A percentile compares a stretch with the other conserved stretches of the same genome.
These are phyloP conservation scores for Tamias sibiricus DNA, from an alignment of 2,113 vertebrate genomes.

Conservation along the genomic window DNA sequence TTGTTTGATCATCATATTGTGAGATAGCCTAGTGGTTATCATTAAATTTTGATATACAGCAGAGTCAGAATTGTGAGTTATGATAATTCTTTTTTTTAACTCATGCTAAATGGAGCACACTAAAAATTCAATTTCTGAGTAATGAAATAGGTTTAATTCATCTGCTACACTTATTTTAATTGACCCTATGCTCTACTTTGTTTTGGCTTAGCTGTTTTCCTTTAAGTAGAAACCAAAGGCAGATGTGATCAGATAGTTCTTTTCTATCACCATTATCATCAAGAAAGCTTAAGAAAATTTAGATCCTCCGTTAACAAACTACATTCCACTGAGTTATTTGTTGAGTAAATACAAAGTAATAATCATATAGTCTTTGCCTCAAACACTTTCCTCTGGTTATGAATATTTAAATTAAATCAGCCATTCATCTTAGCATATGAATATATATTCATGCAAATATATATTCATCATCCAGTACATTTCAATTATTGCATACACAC, in stretches of 20 bases:
- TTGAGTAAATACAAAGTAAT: not conserved
- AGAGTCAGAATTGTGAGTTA: not conserved
- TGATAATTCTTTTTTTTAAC: constrained; percentile 13
- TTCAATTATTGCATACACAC: not conserved
- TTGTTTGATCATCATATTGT: not conserved
- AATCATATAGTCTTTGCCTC: not conserved
- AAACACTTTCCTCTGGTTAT: not conserved
- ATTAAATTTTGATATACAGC: constrained; percentile 1
- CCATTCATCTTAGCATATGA: not conserved
- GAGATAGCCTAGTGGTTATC: not conserved
- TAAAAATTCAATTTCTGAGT: constrained; percentile 35
- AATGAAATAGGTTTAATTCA: not conserved
- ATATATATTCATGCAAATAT: not conserved
- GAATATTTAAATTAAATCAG: constrained; percentile 40
- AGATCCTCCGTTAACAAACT: not conserved
- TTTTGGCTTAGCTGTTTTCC: not conserved
- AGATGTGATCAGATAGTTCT: not conserved
- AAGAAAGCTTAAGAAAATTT: not conserved
- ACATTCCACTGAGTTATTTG: constrained; percentile 1
- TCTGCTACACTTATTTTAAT: constrained; percentile 19
- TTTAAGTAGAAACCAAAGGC: constrained; percentile 35
- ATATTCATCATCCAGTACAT: not conserved
- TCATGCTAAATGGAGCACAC: not conserved
- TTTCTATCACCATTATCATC: not conserved
- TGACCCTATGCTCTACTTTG: not conserved